These are phyloP conservation scores for Huso huso DNA, from an alignment of 2,797 vertebrate species.

Conservation along the genomic window DNA sequence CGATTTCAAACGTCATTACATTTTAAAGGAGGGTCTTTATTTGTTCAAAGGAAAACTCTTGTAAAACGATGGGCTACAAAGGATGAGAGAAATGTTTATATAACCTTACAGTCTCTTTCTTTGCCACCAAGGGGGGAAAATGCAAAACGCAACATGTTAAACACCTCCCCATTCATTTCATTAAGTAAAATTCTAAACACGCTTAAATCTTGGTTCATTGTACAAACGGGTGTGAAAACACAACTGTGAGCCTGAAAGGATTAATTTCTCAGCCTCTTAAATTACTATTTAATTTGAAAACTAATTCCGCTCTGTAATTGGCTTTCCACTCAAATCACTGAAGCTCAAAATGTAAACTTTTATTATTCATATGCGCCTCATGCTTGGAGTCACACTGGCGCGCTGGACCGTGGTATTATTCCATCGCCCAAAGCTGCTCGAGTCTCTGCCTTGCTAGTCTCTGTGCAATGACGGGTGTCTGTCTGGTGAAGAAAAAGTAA, in stretches of 20 bases:
- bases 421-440: conserved; percentile 23
- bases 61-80: conserved; percentile 37
- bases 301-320: conserved; percentile 96
- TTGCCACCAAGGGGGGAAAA: conserved; percentile 25
- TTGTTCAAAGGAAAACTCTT: conserved; percentile 39
- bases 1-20: conserved; percentile 71
- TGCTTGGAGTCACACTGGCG: conserved; percentile 61
- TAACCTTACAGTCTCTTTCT: conserved; percentile 28
- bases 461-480: conserved; percentile 5
- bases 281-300: conserved; percentile 96
- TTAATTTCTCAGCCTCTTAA: conserved; percentile 82
- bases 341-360: conserved; percentile 88
- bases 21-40: conserved; percentile 66
- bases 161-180: conserved; percentile 45
- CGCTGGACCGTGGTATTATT: conserved; percentile 45
- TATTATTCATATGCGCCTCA: conserved; percentile 82
- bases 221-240: conserved; percentile 44
- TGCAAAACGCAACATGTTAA: conserved; percentile 44
- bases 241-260: conserved; percentile 75
- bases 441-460: background rate
- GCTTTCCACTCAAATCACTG: conserved; percentile 88
- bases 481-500: background rate
- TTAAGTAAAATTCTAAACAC: conserved; percentile 52
- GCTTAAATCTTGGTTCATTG: conserved; percentile 60
- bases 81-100: conserved; percentile 49